Evolutionary conservation across 2,888 invertebrate species (phyloP).

Genomic region (Erebia palarica): DNA sequence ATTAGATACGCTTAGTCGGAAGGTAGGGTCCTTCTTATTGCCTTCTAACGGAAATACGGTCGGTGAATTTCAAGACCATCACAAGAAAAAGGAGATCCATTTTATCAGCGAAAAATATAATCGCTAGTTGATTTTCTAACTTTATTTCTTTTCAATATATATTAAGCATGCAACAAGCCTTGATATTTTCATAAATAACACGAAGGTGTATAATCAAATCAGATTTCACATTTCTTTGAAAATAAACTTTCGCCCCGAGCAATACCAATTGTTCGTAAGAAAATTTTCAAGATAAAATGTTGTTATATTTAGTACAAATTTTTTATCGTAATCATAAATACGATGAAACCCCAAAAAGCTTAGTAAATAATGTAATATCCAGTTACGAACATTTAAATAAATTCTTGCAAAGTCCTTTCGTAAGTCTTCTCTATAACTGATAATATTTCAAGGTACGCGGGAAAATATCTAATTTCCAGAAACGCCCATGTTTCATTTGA

Average conservation of each 20-base stretch:
- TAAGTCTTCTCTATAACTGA: constrained; percentile 67
- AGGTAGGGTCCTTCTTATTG: constrained; percentile 22
- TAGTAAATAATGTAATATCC: constrained; percentile 55
- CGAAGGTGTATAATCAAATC: background rate
- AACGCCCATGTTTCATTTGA: constrained; percentile 30
- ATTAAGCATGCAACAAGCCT: background rate
- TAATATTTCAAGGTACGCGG: constrained; percentile 62
- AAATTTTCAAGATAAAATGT: background rate
- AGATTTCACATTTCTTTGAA: background rate
- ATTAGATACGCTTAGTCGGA: constrained; percentile 10
- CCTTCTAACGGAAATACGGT: constrained; percentile 17
- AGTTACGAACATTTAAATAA: constrained; percentile 55
- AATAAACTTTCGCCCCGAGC: background rate
- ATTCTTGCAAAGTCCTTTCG: constrained; percentile 60
- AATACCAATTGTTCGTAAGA: background rate
- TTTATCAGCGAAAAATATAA: background rate
- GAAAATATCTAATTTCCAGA: constrained; percentile 60
- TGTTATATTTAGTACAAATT: constrained; percentile 7
- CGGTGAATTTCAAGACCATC: constrained; percentile 11
- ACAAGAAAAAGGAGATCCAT: background rate
- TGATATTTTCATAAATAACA: too few relatives aligned
- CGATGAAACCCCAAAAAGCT: constrained; percentile 38
- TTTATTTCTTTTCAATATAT: too few relatives aligned
- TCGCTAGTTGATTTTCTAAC: background rate
- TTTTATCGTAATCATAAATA: constrained; percentile 33